These are phyloP conservation scores for Nannobrachium achirus DNA, from an alignment of 2,113 vertebrate genomes.

Conservation along the genomic window DNA sequence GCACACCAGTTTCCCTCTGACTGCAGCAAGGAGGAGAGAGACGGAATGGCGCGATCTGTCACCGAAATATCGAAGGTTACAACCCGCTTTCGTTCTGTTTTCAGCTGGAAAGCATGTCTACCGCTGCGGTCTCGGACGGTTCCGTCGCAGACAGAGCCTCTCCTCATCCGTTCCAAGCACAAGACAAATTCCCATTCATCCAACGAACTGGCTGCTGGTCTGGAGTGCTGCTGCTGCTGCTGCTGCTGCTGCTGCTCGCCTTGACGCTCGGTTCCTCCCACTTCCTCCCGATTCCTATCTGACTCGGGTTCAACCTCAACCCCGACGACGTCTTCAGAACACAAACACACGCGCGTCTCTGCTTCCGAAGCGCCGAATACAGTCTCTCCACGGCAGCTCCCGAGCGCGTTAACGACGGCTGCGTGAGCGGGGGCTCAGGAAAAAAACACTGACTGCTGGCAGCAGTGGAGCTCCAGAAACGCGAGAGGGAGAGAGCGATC, in stretches of 20 bases:
- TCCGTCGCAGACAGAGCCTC: conserved; percentile 60
- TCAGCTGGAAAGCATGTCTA: conserved; percentile 46
- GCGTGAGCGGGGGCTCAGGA: conserved; percentile 64
- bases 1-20: conserved; percentile 23
- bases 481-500: conserved; percentile 23
- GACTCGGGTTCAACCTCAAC: conserved; percentile 57
- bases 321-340: conserved; percentile 45
- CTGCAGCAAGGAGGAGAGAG: conserved; percentile 21
- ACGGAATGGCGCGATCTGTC: conserved; percentile 30
- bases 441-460: conserved; percentile 37
- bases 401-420: conserved; percentile 43
- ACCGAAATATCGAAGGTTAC: conserved; percentile 7
- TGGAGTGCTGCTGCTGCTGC: conserved; percentile 31
- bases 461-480: conserved; percentile 37
- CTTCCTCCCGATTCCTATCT: conserved; percentile 81
- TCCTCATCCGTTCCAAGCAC: conserved; percentile 64
- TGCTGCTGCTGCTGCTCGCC: conserved; percentile 49
- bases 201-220: conserved; percentile 51
- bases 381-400: conserved; percentile 12
- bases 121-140: conserved; percentile 40
- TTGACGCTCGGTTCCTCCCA: conserved; percentile 73
- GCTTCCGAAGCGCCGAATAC: conserved; percentile 43
- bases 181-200: conserved; percentile 81
- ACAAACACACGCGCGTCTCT: conserved; percentile 49
- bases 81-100: conserved; percentile 26